Base-by-base conservation (phyloP, 2,888 invertebrate genomes). In the Ophioninae sp. region DNA sequence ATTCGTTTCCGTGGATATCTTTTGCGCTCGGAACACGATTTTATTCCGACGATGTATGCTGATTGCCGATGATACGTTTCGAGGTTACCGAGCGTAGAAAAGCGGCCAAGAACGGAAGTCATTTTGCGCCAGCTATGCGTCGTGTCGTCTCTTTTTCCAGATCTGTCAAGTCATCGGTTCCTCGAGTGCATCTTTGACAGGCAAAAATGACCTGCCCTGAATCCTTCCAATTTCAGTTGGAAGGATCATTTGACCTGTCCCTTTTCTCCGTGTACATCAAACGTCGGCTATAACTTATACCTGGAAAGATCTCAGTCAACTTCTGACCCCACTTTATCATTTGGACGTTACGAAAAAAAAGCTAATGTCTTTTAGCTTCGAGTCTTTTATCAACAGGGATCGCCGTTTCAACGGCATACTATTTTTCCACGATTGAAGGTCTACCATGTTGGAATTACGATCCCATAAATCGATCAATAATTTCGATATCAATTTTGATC, bases 1-100 rank as follows among this genome's bases (percentile, higher is more conserved):
- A 85, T 87, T 84, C 83, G 79, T 88, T 78, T 74, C 71, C 74
- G 69, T 71, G 69, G 63, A 73, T 72, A 71, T 65, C 65, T 79
- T 64, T 79, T 39, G 64, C 69, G 22, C 17, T 51, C 39, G 65
- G 23, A 61, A 71, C 39, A 23, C 58, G 64, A 37, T 71, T 77
- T 77, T 75, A 79, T 79, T 23, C 64, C 56, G 82, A 85, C 56
- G 82, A 85, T 85, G 86, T 85, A 77, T 74, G 84, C 83, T 85
- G 85, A 82, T 81, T 81, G 84, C 80, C 81, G 71, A 84, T 76
- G 65, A 58, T 59, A 68, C n/a, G 41, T 6, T n/a, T 17, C 20
- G 63, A 63, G 63, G 30, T 30, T 65, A 7, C 81, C 61, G 85
- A 87, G 87, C 81, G 30, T 37, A 22, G 56, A 79, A 77, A 76